Percentiles rank a stretch among this genome's conserved stretches.
phyloP scores from a whole-genome alignment of 2,797 vertebrate species.

The Streptopelia turtur region DNA sequence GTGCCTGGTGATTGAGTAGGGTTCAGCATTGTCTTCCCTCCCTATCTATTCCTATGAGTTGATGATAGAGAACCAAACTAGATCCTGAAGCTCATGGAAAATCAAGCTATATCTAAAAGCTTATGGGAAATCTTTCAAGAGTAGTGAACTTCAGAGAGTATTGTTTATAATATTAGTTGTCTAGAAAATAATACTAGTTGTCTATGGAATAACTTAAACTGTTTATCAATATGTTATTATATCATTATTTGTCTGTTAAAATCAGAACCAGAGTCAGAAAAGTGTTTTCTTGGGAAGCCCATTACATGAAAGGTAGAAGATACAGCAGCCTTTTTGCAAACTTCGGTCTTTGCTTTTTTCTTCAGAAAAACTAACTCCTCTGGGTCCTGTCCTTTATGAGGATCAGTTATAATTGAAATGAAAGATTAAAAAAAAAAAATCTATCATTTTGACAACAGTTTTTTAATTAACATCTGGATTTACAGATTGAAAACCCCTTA shows the following conservation, averaged over 20 bases:
- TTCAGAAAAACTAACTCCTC: not conserved
- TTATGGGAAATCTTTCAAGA: not conserved
- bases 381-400: not conserved
- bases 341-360: not conserved
- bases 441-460: not conserved
- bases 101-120: not conserved
- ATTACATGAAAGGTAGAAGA: not conserved
- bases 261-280: not conserved
- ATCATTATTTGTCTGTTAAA: not conserved
- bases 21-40: not conserved
- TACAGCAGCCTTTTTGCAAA: not conserved
- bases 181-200: not conserved
- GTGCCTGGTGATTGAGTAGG: too few relatives aligned
- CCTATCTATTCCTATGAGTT: not conserved
- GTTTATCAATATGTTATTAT: not conserved
- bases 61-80: not conserved
- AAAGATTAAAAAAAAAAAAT: not conserved
- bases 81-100: not conserved
- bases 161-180: not conserved
- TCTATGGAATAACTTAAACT: not conserved
- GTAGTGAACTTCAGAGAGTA: not conserved
- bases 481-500: not conserved
- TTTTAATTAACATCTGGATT: constrained; percentile 24
- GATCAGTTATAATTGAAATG: constrained; percentile 8
- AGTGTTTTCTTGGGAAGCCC: not conserved